These are phyloP conservation scores for Netelia melanura DNA, from an alignment of 2,888 invertebrate genomes.

Conservation along the genomic window DNA sequence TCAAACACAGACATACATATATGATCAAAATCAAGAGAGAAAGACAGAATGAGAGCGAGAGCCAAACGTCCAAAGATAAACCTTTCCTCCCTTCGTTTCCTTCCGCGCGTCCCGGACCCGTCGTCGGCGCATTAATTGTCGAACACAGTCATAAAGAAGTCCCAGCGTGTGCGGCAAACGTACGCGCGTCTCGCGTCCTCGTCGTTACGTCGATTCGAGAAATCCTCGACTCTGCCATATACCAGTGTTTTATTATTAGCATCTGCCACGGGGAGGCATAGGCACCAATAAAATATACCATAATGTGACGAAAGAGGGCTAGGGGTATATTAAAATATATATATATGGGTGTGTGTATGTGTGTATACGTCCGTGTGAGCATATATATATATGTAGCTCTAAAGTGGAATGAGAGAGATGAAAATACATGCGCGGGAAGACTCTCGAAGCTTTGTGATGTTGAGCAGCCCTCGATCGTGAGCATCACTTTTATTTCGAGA, in stretches of 20 bases:
- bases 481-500: slow-evolving; percentile 35
- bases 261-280: slow-evolving; percentile 38
- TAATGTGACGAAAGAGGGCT: slow-evolving; percentile 66
- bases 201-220: slow-evolving; percentile 61
- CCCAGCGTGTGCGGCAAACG: slow-evolving; percentile 21
- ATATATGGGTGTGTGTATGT: background rate
- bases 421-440: slow-evolving; percentile 21
- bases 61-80: slow-evolving; percentile 67
- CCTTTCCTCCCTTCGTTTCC: slow-evolving; percentile 64
- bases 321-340: slow-evolving; percentile 50
- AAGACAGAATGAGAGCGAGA: slow-evolving; percentile 33
- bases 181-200: slow-evolving; percentile 18
- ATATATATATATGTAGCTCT: no score
- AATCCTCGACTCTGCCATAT: slow-evolving; percentile 41
- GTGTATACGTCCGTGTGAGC: background rate
- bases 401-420: slow-evolving; percentile 14
- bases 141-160: slow-evolving; percentile 67
- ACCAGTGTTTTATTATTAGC: slow-evolving; percentile 66
- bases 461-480: background rate
- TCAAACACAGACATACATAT: slow-evolving; percentile 5
- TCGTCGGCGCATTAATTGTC: slow-evolving; percentile 68
- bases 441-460: slow-evolving; percentile 20
- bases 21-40: slow-evolving; percentile 29
- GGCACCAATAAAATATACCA: slow-evolving; percentile 60
- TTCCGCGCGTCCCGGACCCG: slow-evolving; percentile 42